Base-by-base conservation (phyloP, 1,140 invertebrate species). In the Calephelis virginiensis region DNA sequence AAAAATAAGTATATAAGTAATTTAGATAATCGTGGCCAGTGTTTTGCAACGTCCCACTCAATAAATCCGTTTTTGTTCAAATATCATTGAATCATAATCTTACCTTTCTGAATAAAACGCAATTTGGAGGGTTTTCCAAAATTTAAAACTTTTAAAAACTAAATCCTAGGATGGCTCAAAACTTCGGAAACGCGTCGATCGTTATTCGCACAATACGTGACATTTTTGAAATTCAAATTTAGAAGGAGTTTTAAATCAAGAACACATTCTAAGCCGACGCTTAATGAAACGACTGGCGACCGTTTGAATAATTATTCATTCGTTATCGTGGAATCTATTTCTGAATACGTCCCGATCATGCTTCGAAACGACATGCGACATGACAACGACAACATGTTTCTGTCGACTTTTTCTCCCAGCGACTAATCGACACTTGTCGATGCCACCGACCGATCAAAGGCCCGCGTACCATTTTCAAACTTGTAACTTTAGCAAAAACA, bases 361-460 rank as follows among this genome's bases (percentile, higher is more conserved):
- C 50, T 14, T 56, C 50, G 50, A 61, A 60, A 61, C 74, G 70
- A 77, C 75, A 71, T 69, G 63, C 70, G 77, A 82, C 77, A 81
- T 75, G 78, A 83, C 82, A 77, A 64, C 71, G 77, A 84, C 82
- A 78, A 61, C 75, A 67, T 78, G 77, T 82, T 70, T 61, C 68
- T 76, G 75, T 76, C 77, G 69, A 77, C 69, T 79, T 84, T 82
- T 84, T 85, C 78, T 86, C 78, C 74, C 72, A 12, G 14, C 72
- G 73, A 73, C 74, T 81, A 80, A 84, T 86, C 79, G 78, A 80
- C 80, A 83, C 81, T 81, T 74, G 80, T 74, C 71, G 59, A 64
- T 71, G 71, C 70, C 75, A 69, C 69, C 70, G 73, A 71, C 68
- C 72, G 75, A 77, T 77, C 75, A 83, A 77, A 79, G 74, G 28